A percentile compares a stretch with the other conserved stretches of the same genome.
These are phyloP conservation scores for Exocentrus adspersus DNA, from an alignment of 2,888 invertebrate species.

Conservation along the genomic window DNA sequence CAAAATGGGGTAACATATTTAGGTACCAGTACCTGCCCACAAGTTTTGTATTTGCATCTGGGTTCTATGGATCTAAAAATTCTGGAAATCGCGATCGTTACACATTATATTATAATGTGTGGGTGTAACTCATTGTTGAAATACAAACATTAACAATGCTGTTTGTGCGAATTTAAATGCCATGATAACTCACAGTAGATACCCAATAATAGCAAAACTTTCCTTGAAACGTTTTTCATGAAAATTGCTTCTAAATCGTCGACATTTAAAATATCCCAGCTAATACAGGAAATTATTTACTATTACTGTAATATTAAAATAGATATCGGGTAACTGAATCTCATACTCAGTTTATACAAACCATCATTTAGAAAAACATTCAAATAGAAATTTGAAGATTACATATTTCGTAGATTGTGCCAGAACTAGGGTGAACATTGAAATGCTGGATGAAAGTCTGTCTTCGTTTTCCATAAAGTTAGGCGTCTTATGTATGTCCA, in stretches of 20 bases:
- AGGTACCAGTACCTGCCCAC: background rate
- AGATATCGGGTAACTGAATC: no score
- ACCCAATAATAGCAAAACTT: background rate
- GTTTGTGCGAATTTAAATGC: background rate
- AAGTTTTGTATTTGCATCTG: background rate
- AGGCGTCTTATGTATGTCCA: no score
- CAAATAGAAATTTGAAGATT: no score
- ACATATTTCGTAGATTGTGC: no score
- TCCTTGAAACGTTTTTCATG: background rate
- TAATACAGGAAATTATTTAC: background rate
- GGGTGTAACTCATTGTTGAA: background rate
- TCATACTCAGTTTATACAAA: no score
- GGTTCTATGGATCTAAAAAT: background rate
- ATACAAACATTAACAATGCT: background rate
- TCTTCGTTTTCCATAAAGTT: no score
- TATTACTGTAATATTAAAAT: background rate
- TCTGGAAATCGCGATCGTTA: background rate
- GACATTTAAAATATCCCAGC: background rate
- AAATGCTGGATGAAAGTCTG: no score
- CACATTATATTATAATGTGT: background rate
- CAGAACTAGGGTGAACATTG: no score
- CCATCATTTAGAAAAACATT: no score
- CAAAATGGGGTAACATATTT: background rate
- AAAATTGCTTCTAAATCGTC: background rate
- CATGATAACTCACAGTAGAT: background rate